Evolutionary conservation across 2,888 invertebrate genomes (phyloP).

Genomic region (Diaphora mendica): DNA sequence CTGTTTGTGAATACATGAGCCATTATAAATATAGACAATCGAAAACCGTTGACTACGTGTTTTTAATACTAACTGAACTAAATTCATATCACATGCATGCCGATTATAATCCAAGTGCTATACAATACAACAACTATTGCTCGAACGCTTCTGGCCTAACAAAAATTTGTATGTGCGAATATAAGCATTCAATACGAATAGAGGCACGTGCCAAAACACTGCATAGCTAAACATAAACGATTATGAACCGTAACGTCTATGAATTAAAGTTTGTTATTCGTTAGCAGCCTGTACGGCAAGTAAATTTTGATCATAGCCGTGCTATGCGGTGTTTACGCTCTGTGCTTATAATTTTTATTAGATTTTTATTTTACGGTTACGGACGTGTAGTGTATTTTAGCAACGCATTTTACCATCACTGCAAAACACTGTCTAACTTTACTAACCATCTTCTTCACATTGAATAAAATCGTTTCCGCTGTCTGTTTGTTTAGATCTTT

Average conservation of each 20-base stretch:
- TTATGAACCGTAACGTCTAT: neutral
- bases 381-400: conserved; percentile 37
- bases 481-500: no score
- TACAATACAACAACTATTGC: conserved; percentile 55
- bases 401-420: conserved; percentile 8
- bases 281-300: conserved; percentile 2
- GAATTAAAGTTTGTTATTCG: conserved; percentile 27
- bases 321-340: conserved; percentile 40
- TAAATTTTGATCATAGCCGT: conserved; percentile 20
- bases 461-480: no score
- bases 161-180: conserved; percentile 53
- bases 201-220: conserved; percentile 54
- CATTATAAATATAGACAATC: conserved; percentile 32
- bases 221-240: conserved; percentile 16
- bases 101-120: conserved; percentile 63
- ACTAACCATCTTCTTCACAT: neutral
- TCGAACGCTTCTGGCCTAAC: conserved; percentile 51
- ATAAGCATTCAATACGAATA: conserved; percentile 46
- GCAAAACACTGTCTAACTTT: conserved; percentile 8
- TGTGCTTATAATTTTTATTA: conserved; percentile 47
- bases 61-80: conserved; percentile 47
- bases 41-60: conserved; percentile 43
- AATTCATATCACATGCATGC: conserved; percentile 66
- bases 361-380: conserved; percentile 35
- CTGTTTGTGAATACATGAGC: conserved; percentile 30